Conservation (phyloP, 2,888 invertebrate species). For the Andrena dorsata region DNA sequence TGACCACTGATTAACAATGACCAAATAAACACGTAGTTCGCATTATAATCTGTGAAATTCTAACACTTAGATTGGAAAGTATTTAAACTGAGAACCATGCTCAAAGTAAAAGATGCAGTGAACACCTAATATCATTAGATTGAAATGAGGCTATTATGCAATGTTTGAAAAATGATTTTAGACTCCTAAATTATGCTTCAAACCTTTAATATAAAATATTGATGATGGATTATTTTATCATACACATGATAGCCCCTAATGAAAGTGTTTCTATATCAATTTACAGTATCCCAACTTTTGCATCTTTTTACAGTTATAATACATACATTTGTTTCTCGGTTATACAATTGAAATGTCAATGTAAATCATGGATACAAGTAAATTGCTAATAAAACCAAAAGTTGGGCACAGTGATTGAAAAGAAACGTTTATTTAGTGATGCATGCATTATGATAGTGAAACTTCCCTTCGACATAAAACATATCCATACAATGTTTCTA, state of each 20-base stretch:
- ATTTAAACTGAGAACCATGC: constrained; percentile 69
- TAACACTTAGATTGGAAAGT: constrained; percentile 38
- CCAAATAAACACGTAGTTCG: constrained; percentile 32
- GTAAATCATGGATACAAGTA: neutral
- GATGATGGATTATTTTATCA: constrained; percentile 40
- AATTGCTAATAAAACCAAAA: neutral
- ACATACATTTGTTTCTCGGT: neutral
- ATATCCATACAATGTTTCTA: constrained; percentile 53
- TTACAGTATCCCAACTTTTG: constrained; percentile 34
- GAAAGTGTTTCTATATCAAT: constrained; percentile 46
- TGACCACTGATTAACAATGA: constrained; percentile 17
- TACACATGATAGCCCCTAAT: constrained; percentile 59
- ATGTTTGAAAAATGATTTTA: constrained; percentile 43
- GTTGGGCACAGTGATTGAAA: constrained; percentile 31
- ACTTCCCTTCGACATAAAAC: constrained; percentile 62
- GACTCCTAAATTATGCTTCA: constrained; percentile 7
- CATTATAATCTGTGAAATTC: constrained; percentile 17
- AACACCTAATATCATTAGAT: constrained; percentile 60
- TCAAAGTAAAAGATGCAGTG: constrained; percentile 72
- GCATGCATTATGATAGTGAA: constrained; percentile 63
- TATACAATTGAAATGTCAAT: neutral
- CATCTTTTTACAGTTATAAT: neutral
- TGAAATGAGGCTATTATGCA: constrained; percentile 71
- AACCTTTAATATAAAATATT: constrained; percentile 34
- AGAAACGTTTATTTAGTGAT: constrained; percentile 35